These are phyloP conservation scores for Macrotrachela quadricornifera DNA, from an alignment of 1,140 invertebrate species.

Conservation along the genomic window DNA sequence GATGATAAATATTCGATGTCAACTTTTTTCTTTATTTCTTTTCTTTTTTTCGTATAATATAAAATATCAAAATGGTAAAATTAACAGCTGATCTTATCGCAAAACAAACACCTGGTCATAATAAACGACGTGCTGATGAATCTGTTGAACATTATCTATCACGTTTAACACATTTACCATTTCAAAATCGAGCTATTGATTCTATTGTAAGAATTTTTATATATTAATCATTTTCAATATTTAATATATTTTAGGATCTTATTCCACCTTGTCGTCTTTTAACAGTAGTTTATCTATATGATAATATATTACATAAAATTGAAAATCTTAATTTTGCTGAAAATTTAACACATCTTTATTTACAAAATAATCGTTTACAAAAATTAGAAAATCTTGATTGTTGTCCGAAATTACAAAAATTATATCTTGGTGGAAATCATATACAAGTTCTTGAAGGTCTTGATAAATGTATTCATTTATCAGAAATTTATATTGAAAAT, in stretches of 20 bases:
- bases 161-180: slow-evolving; percentile 26
- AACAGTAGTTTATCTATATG: slow-evolving; percentile 29
- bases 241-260: not conserved
- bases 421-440: slow-evolving; percentile 26
- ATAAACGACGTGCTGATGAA: slow-evolving; percentile 28
- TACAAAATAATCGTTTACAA: slow-evolving; percentile 28
- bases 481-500: slow-evolving; percentile 28
- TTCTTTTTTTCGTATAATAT: too few species aligned
- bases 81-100: slow-evolving; percentile 27
- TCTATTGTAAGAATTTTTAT: slow-evolving; percentile 23
- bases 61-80: slow-evolving; percentile 18
- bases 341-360: slow-evolving; percentile 26
- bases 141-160: slow-evolving; percentile 21
- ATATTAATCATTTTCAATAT: not conserved
- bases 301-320: slow-evolving; percentile 23
- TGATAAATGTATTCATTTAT: slow-evolving; percentile 19
- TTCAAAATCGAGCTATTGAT: slow-evolving; percentile 26
- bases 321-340: slow-evolving; percentile 20
- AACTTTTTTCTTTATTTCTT: too few species aligned
- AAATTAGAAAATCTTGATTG: slow-evolving; percentile 20
- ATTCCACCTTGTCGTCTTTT: slow-evolving; percentile 10
- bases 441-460: slow-evolving; percentile 29
- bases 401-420: slow-evolving; percentile 20
- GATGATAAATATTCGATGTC: too few species aligned
- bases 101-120: slow-evolving; percentile 24